Conservation (phyloP, 1,140 invertebrate genomes). For the Coelopa frigida region DNA sequence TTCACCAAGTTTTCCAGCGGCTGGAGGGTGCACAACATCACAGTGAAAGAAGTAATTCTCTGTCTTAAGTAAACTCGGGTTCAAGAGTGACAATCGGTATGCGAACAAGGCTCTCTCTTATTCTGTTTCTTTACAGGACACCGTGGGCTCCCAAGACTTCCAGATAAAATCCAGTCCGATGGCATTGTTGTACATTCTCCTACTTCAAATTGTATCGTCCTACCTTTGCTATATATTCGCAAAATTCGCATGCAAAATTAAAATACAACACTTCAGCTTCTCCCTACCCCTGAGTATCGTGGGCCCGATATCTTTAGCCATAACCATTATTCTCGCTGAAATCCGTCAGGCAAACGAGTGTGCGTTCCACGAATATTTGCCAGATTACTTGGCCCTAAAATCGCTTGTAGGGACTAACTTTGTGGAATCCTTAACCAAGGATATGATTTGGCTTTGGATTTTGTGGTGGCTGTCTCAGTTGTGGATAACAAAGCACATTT, state of each 20-base stretch:
- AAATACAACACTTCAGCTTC: constrained; percentile 74
- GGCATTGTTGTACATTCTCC: constrained; percentile 48
- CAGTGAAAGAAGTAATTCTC: constrained; percentile 53
- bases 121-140: too few relatives aligned
- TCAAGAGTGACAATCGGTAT: too few relatives aligned
- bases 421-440: constrained; percentile 51
- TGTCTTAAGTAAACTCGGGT: too few relatives aligned
- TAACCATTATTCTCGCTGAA: constrained; percentile 56
- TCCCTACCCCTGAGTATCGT: constrained; percentile 68
- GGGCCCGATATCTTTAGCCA: constrained; percentile 59
- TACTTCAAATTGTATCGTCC: constrained; percentile 57
- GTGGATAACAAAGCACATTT: constrained; percentile 77
- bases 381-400: constrained; percentile 63
- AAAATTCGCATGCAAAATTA: constrained; percentile 77
- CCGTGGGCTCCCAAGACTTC: too few relatives aligned
- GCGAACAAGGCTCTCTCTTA: too few relatives aligned
- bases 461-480: constrained; percentile 69
- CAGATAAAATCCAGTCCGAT: constrained; percentile 42
- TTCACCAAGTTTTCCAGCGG: constrained; percentile 48
- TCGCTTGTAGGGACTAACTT: constrained; percentile 23
- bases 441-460: constrained; percentile 66
- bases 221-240: constrained; percentile 65
- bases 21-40: constrained; percentile 52
- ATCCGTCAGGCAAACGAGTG: constrained; percentile 56
- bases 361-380: constrained; percentile 52